phyloP scores from a whole-genome alignment of 35 echinoderm and acorn worm species.

The Heliocidaris erythrogramma region DNA sequence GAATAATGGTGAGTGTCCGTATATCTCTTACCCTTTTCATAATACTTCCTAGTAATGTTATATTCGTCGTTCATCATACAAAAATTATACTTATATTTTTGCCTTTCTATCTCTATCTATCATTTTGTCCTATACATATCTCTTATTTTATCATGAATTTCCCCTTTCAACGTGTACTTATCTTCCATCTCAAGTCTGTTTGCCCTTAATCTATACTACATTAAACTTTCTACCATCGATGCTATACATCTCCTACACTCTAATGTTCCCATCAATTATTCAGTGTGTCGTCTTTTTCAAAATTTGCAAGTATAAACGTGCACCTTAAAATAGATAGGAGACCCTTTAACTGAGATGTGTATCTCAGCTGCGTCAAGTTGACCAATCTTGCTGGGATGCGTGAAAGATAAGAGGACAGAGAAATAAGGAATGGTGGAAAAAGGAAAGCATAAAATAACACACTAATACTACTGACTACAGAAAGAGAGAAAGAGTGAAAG shows the following conservation, averaged over 20 bases:
- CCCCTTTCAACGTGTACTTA: not conserved
- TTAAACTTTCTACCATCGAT: not conserved
- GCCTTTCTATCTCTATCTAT: not conserved
- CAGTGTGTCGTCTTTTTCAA: not conserved
- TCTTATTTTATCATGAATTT: not conserved
- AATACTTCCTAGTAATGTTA: not conserved
- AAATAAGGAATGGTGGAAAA: not conserved
- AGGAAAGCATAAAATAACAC: not conserved
- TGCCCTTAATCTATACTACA: not conserved
- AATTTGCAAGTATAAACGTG: constrained; percentile 3
- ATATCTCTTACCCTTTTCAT: too few relatives aligned
- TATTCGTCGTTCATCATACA: not conserved
- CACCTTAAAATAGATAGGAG: not conserved
- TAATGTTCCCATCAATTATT: not conserved
- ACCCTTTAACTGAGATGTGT: not conserved
- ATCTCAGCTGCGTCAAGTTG: not conserved
- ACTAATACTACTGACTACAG: not conserved
- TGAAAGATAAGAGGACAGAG: not conserved
- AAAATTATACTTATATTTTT: not conserved
- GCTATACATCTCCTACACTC: not conserved
- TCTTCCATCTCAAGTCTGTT: not conserved
- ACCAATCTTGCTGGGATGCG: not conserved
- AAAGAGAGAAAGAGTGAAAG: not conserved
- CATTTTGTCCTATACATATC: not conserved
- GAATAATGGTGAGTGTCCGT: too few relatives aligned